Conservation (phyloP, 2,797 vertebrate genomes). For the Zenarchopterus dispar region DNA sequence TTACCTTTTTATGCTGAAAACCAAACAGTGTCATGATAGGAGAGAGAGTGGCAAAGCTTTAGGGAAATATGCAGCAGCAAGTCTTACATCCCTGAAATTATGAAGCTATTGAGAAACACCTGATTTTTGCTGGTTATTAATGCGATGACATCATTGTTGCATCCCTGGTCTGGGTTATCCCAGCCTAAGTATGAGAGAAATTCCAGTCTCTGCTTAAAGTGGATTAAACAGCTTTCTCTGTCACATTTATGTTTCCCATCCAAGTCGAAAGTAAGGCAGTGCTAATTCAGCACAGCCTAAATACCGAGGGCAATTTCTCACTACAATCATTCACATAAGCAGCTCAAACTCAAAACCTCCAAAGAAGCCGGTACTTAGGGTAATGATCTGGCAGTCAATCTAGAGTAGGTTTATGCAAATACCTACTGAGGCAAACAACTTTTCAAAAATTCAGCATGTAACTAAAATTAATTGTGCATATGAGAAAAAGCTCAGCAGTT, state of each 20-base stretch:
- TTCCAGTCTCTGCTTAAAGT: slow-evolving; percentile 46
- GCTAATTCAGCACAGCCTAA: slow-evolving; percentile 39
- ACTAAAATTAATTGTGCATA: too few species aligned
- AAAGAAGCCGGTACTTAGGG: slow-evolving; percentile 40
- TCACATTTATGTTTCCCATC: slow-evolving; percentile 47
- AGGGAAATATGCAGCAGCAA: not conserved
- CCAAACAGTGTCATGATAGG: not conserved
- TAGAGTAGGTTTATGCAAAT: too few species aligned
- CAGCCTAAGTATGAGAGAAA: slow-evolving; percentile 43
- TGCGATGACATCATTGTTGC: slow-evolving; percentile 31
- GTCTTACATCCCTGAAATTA: slow-evolving; percentile 15
- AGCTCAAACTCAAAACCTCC: slow-evolving; percentile 33
- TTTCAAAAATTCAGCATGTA: too few species aligned
- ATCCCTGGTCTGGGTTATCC: slow-evolving; percentile 40
- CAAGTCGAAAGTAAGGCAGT: slow-evolving; percentile 28
- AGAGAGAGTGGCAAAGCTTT: slow-evolving; percentile 12
- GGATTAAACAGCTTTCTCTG: slow-evolving; percentile 58
- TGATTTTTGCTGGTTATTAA: slow-evolving; percentile 31
- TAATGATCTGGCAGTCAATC: slow-evolving; percentile 49
- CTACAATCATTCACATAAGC: slow-evolving; percentile 33
- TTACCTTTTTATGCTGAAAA: not conserved
- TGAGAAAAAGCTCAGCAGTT: too few species aligned
- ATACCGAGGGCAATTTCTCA: slow-evolving; percentile 27
- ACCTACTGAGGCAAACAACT: too few species aligned
- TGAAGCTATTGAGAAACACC: slow-evolving; percentile 7